Evolutionary conservation across 2,113 vertebrate genomes (phyloP), one percentile per base, ranked within the genome.

Genomic region (Rallus limicola): DNA sequence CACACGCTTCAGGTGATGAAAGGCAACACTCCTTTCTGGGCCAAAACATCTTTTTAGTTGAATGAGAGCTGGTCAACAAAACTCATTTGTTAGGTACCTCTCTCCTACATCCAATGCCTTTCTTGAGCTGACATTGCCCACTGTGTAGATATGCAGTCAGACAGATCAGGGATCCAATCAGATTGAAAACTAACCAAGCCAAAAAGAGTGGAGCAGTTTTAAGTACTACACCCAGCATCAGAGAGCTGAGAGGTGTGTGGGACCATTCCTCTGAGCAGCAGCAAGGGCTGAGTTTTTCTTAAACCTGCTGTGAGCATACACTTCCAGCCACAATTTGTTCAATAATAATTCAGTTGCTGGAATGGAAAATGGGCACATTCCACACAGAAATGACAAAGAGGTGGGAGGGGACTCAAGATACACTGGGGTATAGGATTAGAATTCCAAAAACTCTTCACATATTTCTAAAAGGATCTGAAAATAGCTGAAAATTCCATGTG

Each of bases 391-490:
- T 13, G 16, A 64, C 34, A 82, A 88, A 91, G 62, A 67, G 11
- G 16, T 86, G 33, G 68, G 82, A 92, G 28, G 56, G 31, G 11
- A 42, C 59, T 65, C 71, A 83, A 90, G 80, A 92, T 69, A 69
- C 63, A 20, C 59, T 40, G 36, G 50, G 8, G 18, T 72, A 36
- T 77, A 44, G 70, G 55, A 88, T 46, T 90, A 69, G 79, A 83
- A 93, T 88, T 93, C 50, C 71, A 74, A 50, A 80, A 42, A 17
- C 25, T 92, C 24, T 76, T 94, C 11, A n/a, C 33, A 31, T 92
- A 55, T 63, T 93, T 92, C 63, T 58, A 18, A 85, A 94, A 93
- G n/a, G 6, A 10, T 55, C 88, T 86, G 82, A 74, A 94, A 94
- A 88, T 59, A 80, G 55, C n/a, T 77, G 52, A 28, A 58, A 62